Evolutionary conservation across 2,888 invertebrate genomes (phyloP).

Genomic region (Caenorhabditis wallacei): DNA sequence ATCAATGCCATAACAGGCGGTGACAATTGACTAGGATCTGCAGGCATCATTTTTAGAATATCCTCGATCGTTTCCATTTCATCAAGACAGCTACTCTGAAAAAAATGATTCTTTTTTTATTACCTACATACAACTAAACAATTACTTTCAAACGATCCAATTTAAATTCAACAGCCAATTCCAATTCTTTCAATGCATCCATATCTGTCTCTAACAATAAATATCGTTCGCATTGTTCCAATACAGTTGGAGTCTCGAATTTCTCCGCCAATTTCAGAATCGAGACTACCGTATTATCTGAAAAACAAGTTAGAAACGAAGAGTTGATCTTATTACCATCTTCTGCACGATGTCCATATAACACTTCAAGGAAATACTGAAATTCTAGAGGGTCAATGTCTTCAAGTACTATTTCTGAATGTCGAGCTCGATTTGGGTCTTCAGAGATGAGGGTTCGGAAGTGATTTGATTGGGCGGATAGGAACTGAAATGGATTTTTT

Average conservation of each 20-base stretch:
- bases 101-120: background rate
- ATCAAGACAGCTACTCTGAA: background rate
- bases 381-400: constrained; percentile 1
- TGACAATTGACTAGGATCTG: background rate
- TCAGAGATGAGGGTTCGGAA: background rate
- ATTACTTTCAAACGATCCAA: constrained; percentile 6
- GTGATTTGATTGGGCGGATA: background rate
- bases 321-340: constrained; percentile 1
- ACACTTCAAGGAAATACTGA: background rate
- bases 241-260: constrained; percentile 5
- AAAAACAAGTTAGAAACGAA: too few relatives aligned
- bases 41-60: background rate
- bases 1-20: background rate
- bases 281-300: background rate
- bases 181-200: background rate
- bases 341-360: background rate
- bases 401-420: constrained; percentile 4
- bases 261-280: constrained; percentile 1
- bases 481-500: constrained; percentile 9
- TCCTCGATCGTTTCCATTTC: background rate
- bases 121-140: too few relatives aligned
- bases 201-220: background rate
- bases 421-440: background rate
- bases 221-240: constrained; percentile 4
- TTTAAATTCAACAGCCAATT: background rate